phyloP scores from a whole-genome alignment of 2,113 vertebrate genomes.

The Bothrops jararaca region DNA sequence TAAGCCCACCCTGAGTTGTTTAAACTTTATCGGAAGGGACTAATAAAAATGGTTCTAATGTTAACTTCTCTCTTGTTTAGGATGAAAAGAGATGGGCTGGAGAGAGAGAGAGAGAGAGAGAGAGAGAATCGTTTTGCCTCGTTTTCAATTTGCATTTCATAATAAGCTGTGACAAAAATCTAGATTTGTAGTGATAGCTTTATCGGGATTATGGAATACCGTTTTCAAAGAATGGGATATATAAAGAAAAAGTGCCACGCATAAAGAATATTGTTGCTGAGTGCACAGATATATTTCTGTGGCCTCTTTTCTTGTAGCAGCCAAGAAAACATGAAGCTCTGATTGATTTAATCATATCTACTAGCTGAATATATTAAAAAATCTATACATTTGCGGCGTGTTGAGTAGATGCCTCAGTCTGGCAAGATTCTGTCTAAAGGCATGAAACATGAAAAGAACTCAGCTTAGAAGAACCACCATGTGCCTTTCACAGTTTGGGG shows the following conservation, averaged over 20 bases:
- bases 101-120: not conserved
- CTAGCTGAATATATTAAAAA: not conserved
- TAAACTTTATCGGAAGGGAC: conserved; percentile 23
- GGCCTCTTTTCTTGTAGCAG: not conserved
- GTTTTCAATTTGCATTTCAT: not conserved
- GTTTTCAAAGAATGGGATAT: not conserved
- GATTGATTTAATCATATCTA: not conserved
- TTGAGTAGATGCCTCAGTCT: no score
- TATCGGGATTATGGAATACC: not conserved
- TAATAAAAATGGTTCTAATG: conserved; percentile 10
- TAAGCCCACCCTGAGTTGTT: not conserved
- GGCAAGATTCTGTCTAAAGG: not conserved
- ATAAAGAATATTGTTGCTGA: not conserved
- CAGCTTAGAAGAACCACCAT: not conserved
- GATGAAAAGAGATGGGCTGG: not conserved
- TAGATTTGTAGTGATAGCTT: not conserved
- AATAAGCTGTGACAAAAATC: not conserved
- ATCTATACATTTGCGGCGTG: not conserved
- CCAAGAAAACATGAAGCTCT: not conserved
- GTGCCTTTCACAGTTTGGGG: not conserved
- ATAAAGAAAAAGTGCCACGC: not conserved
- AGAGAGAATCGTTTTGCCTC: not conserved
- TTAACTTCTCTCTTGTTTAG: not conserved
- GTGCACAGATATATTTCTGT: not conserved
- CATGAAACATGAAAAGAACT: not conserved